These are phyloP conservation scores for Nylanderia fulva DNA, from an alignment of 1,140 invertebrate genomes.

Conservation along the genomic window DNA sequence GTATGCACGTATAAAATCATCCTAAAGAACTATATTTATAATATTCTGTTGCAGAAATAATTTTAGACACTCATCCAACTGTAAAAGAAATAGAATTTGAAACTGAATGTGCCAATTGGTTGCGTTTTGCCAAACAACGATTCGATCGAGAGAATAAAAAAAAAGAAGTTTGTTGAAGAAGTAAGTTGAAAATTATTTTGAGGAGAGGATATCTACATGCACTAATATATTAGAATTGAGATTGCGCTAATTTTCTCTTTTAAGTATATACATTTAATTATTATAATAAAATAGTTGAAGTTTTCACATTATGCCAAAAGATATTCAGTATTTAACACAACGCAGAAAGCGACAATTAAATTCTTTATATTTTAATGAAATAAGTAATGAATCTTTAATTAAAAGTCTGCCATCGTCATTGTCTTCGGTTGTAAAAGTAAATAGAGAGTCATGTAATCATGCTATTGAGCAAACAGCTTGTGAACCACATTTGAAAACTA, in stretches of 20 bases:
- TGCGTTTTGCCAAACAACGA: too few species aligned
- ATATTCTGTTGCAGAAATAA: too few species aligned
- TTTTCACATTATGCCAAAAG: background rate
- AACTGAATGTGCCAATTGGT: too few species aligned
- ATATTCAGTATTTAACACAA: constrained; percentile 9
- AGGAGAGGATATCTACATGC: too few species aligned
- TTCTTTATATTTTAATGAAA: too few species aligned
- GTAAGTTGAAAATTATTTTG: too few species aligned
- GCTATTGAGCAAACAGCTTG: background rate
- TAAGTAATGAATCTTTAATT: too few species aligned
- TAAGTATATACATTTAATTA: too few species aligned
- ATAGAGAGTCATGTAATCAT: constrained; percentile 8
- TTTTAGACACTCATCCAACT: background rate
- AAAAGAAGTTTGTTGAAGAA: too few species aligned
- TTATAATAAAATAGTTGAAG: background rate
- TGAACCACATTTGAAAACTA: background rate
- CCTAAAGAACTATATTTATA: too few species aligned
- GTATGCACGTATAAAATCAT: too few species aligned
- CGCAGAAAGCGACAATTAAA: background rate
- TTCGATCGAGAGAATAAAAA: too few species aligned
- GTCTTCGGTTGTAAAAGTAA: background rate
- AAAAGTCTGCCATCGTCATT: background rate
- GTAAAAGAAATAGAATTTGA: constrained; percentile 9
- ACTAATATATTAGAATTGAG: background rate
- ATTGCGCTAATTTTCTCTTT: background rate